phyloP scores from a whole-genome alignment of 2,113 vertebrate genomes.

The Cyphotilapia sp. region DNA sequence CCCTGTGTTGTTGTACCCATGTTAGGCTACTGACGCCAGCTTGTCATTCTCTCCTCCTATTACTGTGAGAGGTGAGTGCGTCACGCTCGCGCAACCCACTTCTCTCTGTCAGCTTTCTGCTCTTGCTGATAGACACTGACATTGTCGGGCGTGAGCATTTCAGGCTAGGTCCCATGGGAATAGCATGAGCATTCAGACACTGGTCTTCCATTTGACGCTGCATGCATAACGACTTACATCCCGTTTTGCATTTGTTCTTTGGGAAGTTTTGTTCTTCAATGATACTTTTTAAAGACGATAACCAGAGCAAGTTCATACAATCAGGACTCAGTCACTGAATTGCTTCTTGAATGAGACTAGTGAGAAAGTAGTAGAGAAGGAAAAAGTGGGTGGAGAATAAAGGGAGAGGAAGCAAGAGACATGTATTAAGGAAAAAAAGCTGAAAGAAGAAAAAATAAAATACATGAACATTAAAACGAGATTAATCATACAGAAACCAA shows the following conservation, averaged over 20 bases:
- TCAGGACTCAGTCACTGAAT: conserved; percentile 28
- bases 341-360: conserved; percentile 17
- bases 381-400: background rate
- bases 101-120: conserved; percentile 32
- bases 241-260: background rate
- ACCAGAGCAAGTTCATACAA: conserved; percentile 24
- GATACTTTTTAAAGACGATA: background rate
- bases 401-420: background rate
- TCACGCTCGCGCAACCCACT: conserved; percentile 38
- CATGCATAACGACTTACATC: conserved; percentile 14
- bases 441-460: background rate
- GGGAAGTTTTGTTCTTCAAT: background rate
- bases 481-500: background rate
- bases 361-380: background rate
- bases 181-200: conserved; percentile 19
- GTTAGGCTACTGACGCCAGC: conserved; percentile 43
- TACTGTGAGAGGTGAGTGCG: conserved; percentile 25
- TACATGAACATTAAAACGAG: background rate
- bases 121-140: conserved; percentile 45
- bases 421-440: background rate
- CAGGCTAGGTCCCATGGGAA: conserved; percentile 9
- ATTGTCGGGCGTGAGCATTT: conserved; percentile 22
- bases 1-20: conserved; percentile 27
- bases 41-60: conserved; percentile 39
- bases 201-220: conserved; percentile 39